Percentiles rank a stretch among this genome's conserved stretches.
phyloP scores from a whole-genome alignment of 2,797 vertebrate species.

The Dipus sagitta region DNA sequence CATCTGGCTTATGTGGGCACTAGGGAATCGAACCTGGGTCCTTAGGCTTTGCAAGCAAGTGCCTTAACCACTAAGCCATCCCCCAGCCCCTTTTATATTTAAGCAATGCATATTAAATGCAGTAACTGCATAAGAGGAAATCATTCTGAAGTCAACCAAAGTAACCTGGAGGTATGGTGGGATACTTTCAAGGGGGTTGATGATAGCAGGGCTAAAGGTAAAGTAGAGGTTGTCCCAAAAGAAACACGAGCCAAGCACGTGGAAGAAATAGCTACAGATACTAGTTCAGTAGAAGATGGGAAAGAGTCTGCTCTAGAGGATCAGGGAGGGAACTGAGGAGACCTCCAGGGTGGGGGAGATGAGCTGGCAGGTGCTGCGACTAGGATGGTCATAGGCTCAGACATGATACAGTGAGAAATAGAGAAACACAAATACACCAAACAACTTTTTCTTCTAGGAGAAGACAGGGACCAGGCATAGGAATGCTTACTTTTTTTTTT shows the following conservation, averaged over 20 bases:
- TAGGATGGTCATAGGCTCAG: background rate
- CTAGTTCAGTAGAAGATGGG: background rate
- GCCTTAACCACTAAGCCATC: too few species aligned
- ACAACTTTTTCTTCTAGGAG: background rate
- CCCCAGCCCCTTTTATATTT: background rate
- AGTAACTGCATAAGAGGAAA: background rate
- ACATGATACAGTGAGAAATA: slow-evolving; percentile 3
- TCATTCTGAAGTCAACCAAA: background rate
- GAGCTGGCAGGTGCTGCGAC: background rate
- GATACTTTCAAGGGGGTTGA: background rate
- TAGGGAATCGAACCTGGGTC: too few species aligned
- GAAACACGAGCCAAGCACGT: background rate
- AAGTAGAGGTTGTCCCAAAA: background rate
- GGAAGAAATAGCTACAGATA: background rate
- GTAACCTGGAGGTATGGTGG: background rate
- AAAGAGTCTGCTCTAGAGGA: background rate
- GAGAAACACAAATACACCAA: background rate
- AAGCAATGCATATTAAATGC: slow-evolving; percentile 1
- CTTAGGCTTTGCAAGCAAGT: too few species aligned
- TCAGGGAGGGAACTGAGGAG: background rate
- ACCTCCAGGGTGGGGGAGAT: background rate
- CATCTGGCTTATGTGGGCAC: too few species aligned
- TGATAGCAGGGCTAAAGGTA: background rate
- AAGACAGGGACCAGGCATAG: too few species aligned
- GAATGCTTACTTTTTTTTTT: too few species aligned